Percentiles rank a stretch among this genome's conserved stretches.
Conservation (phyloP, 2,888 invertebrate genomes). For the Idaea dimidiata region DNA sequence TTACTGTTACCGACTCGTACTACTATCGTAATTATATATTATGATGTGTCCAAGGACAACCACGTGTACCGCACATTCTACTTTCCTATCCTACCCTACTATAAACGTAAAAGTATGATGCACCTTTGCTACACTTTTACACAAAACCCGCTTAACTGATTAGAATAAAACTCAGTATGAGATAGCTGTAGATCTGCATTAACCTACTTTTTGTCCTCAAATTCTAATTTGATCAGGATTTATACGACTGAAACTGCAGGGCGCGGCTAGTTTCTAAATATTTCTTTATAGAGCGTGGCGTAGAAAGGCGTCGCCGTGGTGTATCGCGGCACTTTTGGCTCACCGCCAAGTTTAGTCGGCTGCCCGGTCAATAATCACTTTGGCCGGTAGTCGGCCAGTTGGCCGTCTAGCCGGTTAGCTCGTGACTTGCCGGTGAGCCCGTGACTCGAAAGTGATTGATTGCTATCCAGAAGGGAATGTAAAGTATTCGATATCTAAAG, state of each 20-base stretch:
- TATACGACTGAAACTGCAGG: not conserved
- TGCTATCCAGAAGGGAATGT: conserved; percentile 12
- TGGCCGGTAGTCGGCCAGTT: conserved; percentile 16
- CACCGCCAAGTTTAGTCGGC: conserved; percentile 18
- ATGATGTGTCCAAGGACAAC: too few relatives aligned
- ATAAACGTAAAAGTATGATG: not conserved
- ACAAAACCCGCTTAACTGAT: too few relatives aligned
- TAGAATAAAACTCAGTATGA: not conserved
- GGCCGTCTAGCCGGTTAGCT: conserved; percentile 24
- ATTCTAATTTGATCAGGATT: not conserved
- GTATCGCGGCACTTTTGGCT: conserved; percentile 20
- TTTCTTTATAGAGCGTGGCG: conserved; percentile 9
- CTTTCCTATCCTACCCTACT: too few relatives aligned
- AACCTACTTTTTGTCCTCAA: too few relatives aligned
- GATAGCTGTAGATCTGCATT: not conserved
- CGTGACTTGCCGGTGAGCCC: too few relatives aligned
- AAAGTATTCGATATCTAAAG: conserved; percentile 11
- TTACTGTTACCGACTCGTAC: too few relatives aligned
- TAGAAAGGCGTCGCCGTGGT: conserved; percentile 11
- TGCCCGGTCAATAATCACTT: conserved; percentile 27
- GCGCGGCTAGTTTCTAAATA: not conserved
- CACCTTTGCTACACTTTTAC: too few relatives aligned
- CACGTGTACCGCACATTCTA: too few relatives aligned
- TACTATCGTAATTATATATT: too few relatives aligned
- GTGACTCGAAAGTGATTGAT: conserved; percentile 13